A percentile compares a stretch with the other conserved stretches of the same genome.
Evolutionary conservation across 2,888 invertebrate species (phyloP).

Genomic region (Deilephila elpenor): DNA sequence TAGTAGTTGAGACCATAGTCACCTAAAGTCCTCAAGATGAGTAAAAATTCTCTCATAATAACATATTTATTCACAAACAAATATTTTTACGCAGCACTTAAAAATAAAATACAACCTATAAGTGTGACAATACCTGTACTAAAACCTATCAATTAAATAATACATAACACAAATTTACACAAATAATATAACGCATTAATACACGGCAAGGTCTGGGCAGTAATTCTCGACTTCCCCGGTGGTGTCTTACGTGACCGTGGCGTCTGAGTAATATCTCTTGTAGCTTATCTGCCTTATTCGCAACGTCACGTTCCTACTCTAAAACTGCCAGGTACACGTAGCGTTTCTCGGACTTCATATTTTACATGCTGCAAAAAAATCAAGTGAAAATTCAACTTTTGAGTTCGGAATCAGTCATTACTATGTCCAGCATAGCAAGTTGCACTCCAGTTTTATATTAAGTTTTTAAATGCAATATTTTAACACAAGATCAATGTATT

Average conservation of each 20-base stretch:
- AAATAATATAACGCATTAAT: background rate
- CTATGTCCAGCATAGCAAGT: no score
- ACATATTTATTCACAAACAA: no score
- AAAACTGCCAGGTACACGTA: slow-evolving; percentile 12
- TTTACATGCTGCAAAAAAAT: background rate
- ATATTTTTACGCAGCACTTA: no score
- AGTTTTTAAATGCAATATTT: no score
- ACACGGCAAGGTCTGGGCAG: background rate
- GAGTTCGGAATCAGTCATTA: no score
- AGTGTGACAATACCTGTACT: background rate
- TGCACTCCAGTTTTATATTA: no score
- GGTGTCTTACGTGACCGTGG: slow-evolving; percentile 21
- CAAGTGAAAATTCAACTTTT: background rate
- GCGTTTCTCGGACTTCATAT: background rate
- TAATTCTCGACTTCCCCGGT: slow-evolving; percentile 20
- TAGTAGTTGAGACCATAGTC: no score
- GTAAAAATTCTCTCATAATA: no score
- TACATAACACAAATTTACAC: background rate
- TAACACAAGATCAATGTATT: no score
- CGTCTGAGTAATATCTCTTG: slow-evolving; percentile 23
- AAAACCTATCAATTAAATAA: background rate
- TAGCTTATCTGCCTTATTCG: slow-evolving; percentile 24
- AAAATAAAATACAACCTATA: no score
- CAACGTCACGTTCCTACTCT: slow-evolving; percentile 21
- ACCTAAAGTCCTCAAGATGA: no score